Base-by-base conservation (phyloP, 2,888 invertebrate genomes). In the Eretmocerus hayati region DNA sequence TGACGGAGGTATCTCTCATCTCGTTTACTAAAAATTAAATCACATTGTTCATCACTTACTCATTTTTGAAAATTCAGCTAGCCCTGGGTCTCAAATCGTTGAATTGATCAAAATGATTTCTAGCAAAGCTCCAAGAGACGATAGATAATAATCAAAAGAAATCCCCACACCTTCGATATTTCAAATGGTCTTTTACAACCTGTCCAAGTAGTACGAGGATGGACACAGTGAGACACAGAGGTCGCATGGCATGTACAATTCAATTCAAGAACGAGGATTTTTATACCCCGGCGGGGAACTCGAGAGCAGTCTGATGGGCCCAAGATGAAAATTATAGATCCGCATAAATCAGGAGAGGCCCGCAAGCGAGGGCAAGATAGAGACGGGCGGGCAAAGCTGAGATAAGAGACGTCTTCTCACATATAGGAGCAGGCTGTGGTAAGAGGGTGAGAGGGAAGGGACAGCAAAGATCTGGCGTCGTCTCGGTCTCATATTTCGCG, bases 401-500 rank as follows among this genome's bases (percentile, higher is more conserved):
- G 48, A 48, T 48, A 46, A 50, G 46, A 33, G 19, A 21, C 39
- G 35, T 50, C 46, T 42, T 20, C 41, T 40, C 32, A 6, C 19
- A 4, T 6, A n/a, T 5, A 15, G 11, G 26, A 6, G 26, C 26
- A 11, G 26, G 8, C 26, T 9, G 6, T 11, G 6, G 26, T 26
- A 9, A 11, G 26, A 11, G 11, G 26, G 8, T 11, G 26, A 26
- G 26, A 15, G 11, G 30, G 18, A 16, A 18, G 32, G 35, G 46
- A 39, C 42, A 48, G 46, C 26, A n/a, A 42, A 53, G 51, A 53
- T 46, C 51, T 36, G n/a, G n/a, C 51, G 50, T 47, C 54, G 55
- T 61, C 59, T 61, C 59, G 61, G 63, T 67, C 67, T 69, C 69
- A 69, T 67, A 68, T 69, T 69, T 69, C 69, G 66, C 67, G 63